Base-by-base conservation (phyloP, 2,113 vertebrate genomes). In the Thryonomys swinderianus region DNA sequence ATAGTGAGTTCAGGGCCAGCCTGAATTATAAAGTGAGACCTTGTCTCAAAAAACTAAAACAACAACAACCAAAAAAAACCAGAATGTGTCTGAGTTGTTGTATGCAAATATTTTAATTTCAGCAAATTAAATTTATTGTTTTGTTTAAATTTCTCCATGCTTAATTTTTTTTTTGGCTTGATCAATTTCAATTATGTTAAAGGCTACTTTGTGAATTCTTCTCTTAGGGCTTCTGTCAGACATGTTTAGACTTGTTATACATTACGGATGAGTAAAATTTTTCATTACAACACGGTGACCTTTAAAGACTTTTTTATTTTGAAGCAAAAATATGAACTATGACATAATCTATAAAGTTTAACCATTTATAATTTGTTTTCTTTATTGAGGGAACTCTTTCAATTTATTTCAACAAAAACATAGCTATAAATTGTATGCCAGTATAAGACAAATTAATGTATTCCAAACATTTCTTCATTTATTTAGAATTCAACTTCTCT, bases 401-500 rank as follows among this genome's bases (percentile, higher is more conserved):
- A 61, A 67, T 88, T 96, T 92, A 57, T 76, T 91, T 88, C 42
- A 81, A 81, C 9, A 42, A 48, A 27, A 5, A 30, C 45, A 69
- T 25, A 64, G 34, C 45, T 66, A 74, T 53, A 86, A 84, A 86
- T 79, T 21, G 89, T 59, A 8, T 48, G 74, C 55, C 34, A 59
- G 7, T 42, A 84, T 64, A 11, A 53, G 94, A 83, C 82, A 96
- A 93, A 79, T 62, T 79, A 85, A 92, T 79, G 18, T 79, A 67
- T 85, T 84, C 40, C 14, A 91, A 85, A 85, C 87, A 92, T 42
- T 80, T 71, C 23, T 59, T 69, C 34, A 74, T 14, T 85, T 88
- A 61, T 62, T 85, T 67, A 81, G 61, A 88, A 34, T 93, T 88
- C 32, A 85, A 59, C 32, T 93, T 95, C 57, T 90, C 51, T 91